A percentile compares a stretch with the other conserved stretches of the same genome.
Evolutionary conservation across 2,797 vertebrate species (phyloP).

Genomic region (Premnoplex brunnescens): DNA sequence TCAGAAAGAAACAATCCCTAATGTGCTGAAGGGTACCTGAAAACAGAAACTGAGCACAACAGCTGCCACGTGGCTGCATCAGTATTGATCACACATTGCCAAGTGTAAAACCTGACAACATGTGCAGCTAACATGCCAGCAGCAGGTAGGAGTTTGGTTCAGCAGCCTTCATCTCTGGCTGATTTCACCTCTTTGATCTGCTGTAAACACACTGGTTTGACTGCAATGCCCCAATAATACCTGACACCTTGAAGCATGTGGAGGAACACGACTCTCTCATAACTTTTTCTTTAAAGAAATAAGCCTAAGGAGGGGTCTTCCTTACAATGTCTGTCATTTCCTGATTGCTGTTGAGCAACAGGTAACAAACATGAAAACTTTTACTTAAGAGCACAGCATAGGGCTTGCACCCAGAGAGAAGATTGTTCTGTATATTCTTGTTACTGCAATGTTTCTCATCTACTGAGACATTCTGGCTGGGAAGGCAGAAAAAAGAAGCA

Average conservation of each 20-base stretch:
- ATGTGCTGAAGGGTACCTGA: not conserved
- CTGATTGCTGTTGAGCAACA: not conserved
- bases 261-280: not conserved
- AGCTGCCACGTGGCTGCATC: not conserved
- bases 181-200: not conserved
- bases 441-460: not conserved
- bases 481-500: not conserved
- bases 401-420: not conserved
- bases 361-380: not conserved
- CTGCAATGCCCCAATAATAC: not conserved
- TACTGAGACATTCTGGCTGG: not conserved
- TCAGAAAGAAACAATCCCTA: not conserved
- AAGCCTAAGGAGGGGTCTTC: not conserved
- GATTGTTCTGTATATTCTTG: not conserved
- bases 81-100: not conserved
- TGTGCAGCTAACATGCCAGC: rapidly evolving
- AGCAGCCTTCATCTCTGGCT: not conserved
- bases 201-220: not conserved
- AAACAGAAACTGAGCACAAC: not conserved
- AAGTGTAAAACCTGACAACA: not conserved
- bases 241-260: not conserved
- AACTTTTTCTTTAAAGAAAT: not conserved
- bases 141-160: not conserved
- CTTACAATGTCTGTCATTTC: not conserved
- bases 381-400: not conserved